Evolutionary conservation across 1,140 invertebrate species (phyloP).

Genomic region (Drosophila ercepeae): DNA sequence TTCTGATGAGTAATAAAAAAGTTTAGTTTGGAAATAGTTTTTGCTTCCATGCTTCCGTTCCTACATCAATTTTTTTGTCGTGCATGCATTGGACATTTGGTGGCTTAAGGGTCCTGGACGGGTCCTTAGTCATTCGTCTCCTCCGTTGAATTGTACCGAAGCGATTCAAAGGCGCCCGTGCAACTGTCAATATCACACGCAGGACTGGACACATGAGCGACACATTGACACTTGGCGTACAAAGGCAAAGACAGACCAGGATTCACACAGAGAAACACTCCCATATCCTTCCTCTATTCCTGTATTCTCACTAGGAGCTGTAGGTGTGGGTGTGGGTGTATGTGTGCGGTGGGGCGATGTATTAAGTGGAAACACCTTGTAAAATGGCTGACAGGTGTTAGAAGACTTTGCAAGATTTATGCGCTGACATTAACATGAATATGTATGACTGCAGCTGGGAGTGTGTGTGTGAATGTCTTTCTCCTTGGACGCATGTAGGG

Average conservation of each 20-base stretch:
- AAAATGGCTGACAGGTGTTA: conserved; percentile 82
- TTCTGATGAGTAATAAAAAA: too few relatives aligned
- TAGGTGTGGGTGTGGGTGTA: conserved; percentile 3
- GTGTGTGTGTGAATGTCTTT: conserved; percentile 4
- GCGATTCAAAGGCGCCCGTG: conserved; percentile 44
- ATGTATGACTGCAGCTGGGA: conserved; percentile 65
- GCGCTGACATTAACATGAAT: conserved; percentile 82
- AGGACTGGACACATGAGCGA: conserved; percentile 77
- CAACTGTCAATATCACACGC: conserved; percentile 78
- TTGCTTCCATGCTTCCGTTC: too few relatives aligned
- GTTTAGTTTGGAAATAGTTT: too few relatives aligned
- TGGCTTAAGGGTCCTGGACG: conserved; percentile 4
- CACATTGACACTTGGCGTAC: conserved; percentile 80
- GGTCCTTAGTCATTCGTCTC: conserved; percentile 1
- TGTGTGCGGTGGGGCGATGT: conserved; percentile 51
- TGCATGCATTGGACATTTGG: neutral
- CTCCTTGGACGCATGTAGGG: neutral
- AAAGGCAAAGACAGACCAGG: conserved; percentile 56
- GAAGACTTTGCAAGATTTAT: conserved; percentile 82
- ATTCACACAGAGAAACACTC: conserved; percentile 14
- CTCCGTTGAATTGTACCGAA: conserved; percentile 10
- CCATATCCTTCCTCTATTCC: conserved; percentile 27
- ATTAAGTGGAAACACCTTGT: conserved; percentile 82
- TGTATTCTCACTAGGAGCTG: neutral
- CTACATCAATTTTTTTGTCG: neutral